Evolutionary conservation across 92 coral and sea anemone species (phyloP).

Genomic region (Metridium senile): DNA sequence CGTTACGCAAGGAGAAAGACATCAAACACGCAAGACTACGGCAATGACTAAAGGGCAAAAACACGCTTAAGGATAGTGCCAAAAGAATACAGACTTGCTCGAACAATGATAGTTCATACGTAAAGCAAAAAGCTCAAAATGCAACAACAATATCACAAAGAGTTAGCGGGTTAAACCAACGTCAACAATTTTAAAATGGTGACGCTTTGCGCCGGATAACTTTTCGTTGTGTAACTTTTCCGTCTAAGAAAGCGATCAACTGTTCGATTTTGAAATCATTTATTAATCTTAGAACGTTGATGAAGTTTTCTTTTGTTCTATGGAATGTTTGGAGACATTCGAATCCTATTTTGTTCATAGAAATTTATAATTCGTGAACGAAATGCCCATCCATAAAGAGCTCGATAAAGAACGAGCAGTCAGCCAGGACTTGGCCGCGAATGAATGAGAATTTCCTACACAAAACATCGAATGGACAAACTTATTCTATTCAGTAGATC

Average conservation of each 20-base stretch:
- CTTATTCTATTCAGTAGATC: conserved; percentile 41
- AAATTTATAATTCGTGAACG: conserved; percentile 4
- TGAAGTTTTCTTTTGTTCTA: background rate
- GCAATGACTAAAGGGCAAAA: conserved; percentile 3
- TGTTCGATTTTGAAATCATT: conserved; percentile 14
- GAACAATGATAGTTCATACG: background rate
- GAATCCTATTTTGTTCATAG: background rate
- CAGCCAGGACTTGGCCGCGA: conserved; percentile 5
- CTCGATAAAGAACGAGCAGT: conserved; percentile 28
- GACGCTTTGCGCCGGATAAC: conserved; percentile 27
- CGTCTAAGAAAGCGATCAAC: conserved; percentile 33
- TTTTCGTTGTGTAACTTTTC: conserved; percentile 26
- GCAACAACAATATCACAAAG: conserved; percentile 32
- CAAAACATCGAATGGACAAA: conserved; percentile 6
- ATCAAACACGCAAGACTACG: conserved; percentile 26
- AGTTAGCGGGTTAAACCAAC: conserved; percentile 23
- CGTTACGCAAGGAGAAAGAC: conserved; percentile 34
- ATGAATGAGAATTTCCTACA: conserved; percentile 21
- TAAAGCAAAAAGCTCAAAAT: conserved; percentile 5
- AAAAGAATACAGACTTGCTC: background rate
- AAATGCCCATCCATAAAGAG: background rate
- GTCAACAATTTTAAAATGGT: conserved; percentile 23
- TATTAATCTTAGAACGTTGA: conserved; percentile 20
- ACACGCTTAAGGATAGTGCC: conserved; percentile 18
- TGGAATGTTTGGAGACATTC: conserved; percentile 22